Percentiles rank a stretch among this genome's conserved stretches.
Evolutionary conservation across 2,113 vertebrate genomes (phyloP).

Genomic region (Chitala chitala): DNA sequence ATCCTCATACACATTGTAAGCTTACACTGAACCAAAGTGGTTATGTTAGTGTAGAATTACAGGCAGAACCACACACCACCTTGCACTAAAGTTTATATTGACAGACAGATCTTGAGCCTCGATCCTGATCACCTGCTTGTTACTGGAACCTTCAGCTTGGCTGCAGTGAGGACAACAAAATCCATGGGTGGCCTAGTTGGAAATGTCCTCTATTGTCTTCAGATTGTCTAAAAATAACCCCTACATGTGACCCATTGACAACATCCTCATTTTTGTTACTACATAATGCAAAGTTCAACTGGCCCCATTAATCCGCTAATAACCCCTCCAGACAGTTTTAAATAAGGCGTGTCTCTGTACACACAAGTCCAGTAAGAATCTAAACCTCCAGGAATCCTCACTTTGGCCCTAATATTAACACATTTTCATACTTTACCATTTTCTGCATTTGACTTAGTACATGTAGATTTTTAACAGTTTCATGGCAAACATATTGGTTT

Average conservation of each 20-base stretch:
- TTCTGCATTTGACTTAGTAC: background rate
- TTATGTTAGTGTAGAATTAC: too few relatives aligned
- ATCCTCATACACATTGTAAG: too few relatives aligned
- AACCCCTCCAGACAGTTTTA: background rate
- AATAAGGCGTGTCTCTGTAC: too few relatives aligned
- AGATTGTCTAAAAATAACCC: constrained; percentile 16
- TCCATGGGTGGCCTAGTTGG: background rate
- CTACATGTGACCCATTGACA: constrained; percentile 16
- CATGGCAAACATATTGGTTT: background rate
- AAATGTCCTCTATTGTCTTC: constrained; percentile 20
- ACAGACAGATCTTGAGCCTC: too few relatives aligned
- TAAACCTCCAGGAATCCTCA: too few relatives aligned
- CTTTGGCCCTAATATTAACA: too few relatives aligned
- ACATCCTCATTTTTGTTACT: constrained; percentile 19
- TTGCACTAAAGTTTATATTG: too few relatives aligned
- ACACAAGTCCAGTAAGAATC: too few relatives aligned
- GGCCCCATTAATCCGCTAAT: constrained; percentile 7
- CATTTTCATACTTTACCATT: background rate
- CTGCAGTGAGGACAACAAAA: constrained; percentile 13
- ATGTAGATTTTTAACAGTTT: background rate
- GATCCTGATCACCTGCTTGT: too few relatives aligned
- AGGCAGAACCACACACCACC: too few relatives aligned
- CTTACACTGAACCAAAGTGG: too few relatives aligned
- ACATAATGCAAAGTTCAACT: constrained; percentile 4
- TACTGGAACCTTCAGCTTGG: background rate